Conservation (phyloP, 2,888 invertebrate species). For the Bibio marci region DNA sequence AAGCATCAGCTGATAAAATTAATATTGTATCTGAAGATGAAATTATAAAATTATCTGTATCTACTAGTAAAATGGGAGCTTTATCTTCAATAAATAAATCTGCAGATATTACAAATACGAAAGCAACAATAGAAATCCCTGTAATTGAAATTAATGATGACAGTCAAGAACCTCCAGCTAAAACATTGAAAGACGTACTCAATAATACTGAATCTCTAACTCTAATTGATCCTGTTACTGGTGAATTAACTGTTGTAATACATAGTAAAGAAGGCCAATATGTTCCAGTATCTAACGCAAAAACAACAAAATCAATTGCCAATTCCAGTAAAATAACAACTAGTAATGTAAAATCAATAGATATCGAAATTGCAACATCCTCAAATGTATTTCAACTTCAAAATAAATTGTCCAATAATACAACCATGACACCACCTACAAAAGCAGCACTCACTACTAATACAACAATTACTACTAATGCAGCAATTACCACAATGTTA, state of each 20-base stretch:
- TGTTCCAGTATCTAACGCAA: constrained; percentile 33
- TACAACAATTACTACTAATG: not conserved
- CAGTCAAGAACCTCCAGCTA: constrained; percentile 19
- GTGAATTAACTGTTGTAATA: constrained; percentile 48
- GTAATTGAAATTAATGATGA: not conserved
- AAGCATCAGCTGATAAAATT: no score
- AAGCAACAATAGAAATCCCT: not conserved
- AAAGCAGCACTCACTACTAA: no score
- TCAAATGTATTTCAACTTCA: no score
- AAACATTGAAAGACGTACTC: no score
- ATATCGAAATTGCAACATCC: no score
- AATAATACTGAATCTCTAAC: no score
- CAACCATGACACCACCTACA: not conserved
- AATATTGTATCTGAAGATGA: no score
- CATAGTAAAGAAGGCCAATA: constrained; percentile 54
- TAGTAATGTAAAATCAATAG: not conserved
- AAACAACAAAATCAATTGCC: not conserved
- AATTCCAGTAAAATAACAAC: not conserved
- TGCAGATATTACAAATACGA: no score
- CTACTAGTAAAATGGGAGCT: no score
- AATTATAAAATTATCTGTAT: no score
- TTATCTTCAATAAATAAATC: no score
- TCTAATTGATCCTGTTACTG: constrained; percentile 58
- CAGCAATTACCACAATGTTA: not conserved
- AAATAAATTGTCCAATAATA: no score